Conservation (phyloP, 37 sponge, comb jelly and placozoan genomes). For the Cliona cf. orientalis region DNA sequence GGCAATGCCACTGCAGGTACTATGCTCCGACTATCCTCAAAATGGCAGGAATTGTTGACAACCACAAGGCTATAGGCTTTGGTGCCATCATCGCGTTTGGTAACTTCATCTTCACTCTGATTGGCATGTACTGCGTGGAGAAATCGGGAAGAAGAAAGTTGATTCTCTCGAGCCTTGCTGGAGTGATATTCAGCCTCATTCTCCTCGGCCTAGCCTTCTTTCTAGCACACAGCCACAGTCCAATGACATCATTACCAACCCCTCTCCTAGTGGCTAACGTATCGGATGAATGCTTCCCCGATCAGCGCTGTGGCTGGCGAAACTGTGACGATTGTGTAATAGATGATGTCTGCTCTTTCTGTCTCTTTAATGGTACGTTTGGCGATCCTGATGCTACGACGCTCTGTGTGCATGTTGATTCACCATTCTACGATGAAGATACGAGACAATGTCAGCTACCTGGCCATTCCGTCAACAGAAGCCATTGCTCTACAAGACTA, state of each 20-base stretch:
- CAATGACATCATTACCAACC: too few relatives aligned
- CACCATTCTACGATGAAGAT: not conserved
- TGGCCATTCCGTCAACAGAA: not conserved
- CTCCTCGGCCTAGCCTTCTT: slow-evolving; percentile 36
- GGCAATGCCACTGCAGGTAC: slow-evolving; percentile 35
- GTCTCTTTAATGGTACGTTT: too few relatives aligned
- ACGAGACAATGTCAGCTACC: not conserved
- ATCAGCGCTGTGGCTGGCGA: too few relatives aligned
- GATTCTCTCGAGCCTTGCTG: slow-evolving; percentile 50
- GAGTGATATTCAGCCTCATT: slow-evolving; percentile 34
- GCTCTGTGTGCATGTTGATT: too few relatives aligned
- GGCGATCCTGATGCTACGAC: too few relatives aligned
- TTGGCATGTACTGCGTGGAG: slow-evolving; percentile 60
- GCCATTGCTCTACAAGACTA: too few relatives aligned
- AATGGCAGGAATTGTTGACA: slow-evolving; percentile 35
- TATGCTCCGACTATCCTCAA: slow-evolving; percentile 54
- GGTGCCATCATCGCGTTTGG: slow-evolving; percentile 43
- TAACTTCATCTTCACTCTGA: slow-evolving; percentile 60
- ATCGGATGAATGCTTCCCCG: too few relatives aligned
- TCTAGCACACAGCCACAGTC: too few relatives aligned
- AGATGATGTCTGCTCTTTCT: too few relatives aligned
- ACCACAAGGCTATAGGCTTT: slow-evolving; percentile 43
- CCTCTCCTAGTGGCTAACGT: too few relatives aligned
- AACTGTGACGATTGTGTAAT: too few relatives aligned
- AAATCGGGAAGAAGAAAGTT: slow-evolving; percentile 63